Base-by-base conservation (phyloP, 2,888 invertebrate species). In the Thecophora atra region DNA sequence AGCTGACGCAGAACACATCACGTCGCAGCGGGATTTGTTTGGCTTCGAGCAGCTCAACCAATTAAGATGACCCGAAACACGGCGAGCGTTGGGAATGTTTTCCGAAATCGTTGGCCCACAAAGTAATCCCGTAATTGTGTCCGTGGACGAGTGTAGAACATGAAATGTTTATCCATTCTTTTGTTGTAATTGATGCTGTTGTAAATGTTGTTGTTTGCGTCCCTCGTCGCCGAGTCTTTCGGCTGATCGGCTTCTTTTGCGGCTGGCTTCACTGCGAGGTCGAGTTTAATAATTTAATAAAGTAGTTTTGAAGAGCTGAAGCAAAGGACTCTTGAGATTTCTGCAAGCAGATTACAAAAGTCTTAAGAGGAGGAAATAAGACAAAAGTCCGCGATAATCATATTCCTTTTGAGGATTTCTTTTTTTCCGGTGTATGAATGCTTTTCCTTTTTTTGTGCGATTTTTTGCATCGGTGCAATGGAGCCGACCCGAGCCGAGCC, bases 41-140 rank as follows among this genome's bases (percentile, higher is more conserved):
- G 70, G 67, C 64, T 71, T 68, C 28, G 51, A 67, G 28, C 62
- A 72, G 72, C 74, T 72, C 72, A 74, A 71, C 72, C 74, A 74
- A 74, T 74, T 74, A 74, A 68, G 72, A 60, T 63, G 66, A 66
- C 52, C 56, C 37, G 52, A 60, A 60, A 28, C 60, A 58, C 51
- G 58, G 28, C 58, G 54, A 64, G 21, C 17, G 30, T 44, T 51
- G 26, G 52, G 60, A 66, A 56, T 60, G 60, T 70, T 68, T 82
- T 78, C n/a, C 78, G 78, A 77, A 82, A 76, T 77, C 82, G 81
- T 81, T 82, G 82, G 82, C 80, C 82, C 82, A 82, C 81, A 82
- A 82, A 82, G 76, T 82, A 82, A 82, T 82, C 82, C 80, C 73
- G 80, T 82, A 82, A 82, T 82, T 58, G 81, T 52, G 70, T 42